phyloP scores from a whole-genome alignment of 2,888 invertebrate species.

The Cyclophora albipunctata region DNA sequence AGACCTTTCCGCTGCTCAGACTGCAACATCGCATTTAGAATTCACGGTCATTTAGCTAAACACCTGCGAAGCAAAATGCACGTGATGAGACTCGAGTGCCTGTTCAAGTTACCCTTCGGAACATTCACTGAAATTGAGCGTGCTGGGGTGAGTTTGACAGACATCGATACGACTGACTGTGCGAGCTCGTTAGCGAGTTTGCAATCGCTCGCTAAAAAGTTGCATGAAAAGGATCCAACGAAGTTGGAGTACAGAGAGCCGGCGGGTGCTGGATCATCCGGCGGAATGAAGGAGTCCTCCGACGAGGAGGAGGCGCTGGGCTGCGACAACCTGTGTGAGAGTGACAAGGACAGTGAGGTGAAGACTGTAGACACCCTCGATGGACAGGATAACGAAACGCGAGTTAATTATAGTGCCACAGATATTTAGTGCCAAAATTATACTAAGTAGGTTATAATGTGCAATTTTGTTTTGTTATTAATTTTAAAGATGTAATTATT shows the following conservation, averaged over 20 bases:
- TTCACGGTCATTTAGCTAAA: slow-evolving; percentile 97
- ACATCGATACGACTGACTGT: slow-evolving; percentile 97
- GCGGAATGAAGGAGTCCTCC: slow-evolving; percentile 64
- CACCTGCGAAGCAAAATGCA: slow-evolving; percentile 97
- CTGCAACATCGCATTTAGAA: slow-evolving; percentile 96
- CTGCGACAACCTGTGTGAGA: slow-evolving; percentile 51
- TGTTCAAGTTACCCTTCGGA: slow-evolving; percentile 94
- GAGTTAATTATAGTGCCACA: slow-evolving; percentile 74
- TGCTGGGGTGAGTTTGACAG: slow-evolving; percentile 90
- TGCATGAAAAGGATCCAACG: slow-evolving; percentile 87
- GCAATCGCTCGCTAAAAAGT: slow-evolving; percentile 85
- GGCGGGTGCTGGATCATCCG: slow-evolving; percentile 35
- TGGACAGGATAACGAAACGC: slow-evolving; percentile 57
- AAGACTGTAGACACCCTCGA: slow-evolving; percentile 61
- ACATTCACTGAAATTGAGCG: slow-evolving; percentile 96
- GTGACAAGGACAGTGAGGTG: slow-evolving; percentile 67
- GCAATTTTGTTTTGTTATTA: slow-evolving; percentile 71
- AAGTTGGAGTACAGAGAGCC: slow-evolving; percentile 81
- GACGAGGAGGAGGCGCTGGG: slow-evolving; percentile 68
- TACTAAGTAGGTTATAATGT: slow-evolving; percentile 70
- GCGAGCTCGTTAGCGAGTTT: slow-evolving; percentile 94
- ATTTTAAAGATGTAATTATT: slow-evolving; percentile 60
- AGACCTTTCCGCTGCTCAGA: slow-evolving; percentile 97
- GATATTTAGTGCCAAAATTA: slow-evolving; percentile 80
- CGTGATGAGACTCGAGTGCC: slow-evolving; percentile 93